Percentiles rank a stretch among this genome's conserved stretches.
phyloP scores from a whole-genome alignment of 2,113 vertebrate genomes.

The Calidris pygmaea region DNA sequence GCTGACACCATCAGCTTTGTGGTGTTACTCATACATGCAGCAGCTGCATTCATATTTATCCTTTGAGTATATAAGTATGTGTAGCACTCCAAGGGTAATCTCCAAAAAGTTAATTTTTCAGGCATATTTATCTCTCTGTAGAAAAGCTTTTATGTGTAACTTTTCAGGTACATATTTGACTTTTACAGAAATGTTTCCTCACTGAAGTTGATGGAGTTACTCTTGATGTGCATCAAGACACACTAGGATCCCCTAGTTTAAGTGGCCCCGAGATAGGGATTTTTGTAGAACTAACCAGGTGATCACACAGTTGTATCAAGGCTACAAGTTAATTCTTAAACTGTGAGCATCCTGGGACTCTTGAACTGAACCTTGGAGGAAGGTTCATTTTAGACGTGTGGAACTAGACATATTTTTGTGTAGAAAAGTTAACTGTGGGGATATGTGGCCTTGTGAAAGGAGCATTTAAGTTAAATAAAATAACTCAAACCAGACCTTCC shows the following conservation, averaged over 20 bases:
- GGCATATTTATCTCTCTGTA: not conserved
- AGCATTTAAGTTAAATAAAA: conserved; percentile 26
- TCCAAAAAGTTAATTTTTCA: not conserved
- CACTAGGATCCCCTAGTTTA: not conserved
- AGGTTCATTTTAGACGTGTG: not conserved
- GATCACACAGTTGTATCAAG: not conserved
- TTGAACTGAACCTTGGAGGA: not conserved
- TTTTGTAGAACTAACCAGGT: not conserved
- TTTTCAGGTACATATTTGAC: not conserved
- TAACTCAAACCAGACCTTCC: not conserved
- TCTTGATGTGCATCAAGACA: not conserved
- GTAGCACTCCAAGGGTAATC: not conserved
- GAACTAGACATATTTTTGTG: not conserved
- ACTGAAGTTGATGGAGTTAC: not conserved
- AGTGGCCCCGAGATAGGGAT: not conserved
- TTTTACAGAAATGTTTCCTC: not conserved
- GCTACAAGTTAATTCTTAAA: not conserved
- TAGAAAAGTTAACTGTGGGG: conserved; percentile 5
- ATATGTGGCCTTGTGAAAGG: not conserved
- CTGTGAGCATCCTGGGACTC: not conserved
- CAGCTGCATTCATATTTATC: not conserved
- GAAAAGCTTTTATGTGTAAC: not conserved
- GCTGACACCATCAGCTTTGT: not conserved
- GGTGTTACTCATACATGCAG: not conserved
- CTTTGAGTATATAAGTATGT: not conserved